Evolutionary conservation across 1,140 invertebrate species (phyloP), one percentile per base, ranked within the genome.

Genomic region (Orchesella cincta): DNA sequence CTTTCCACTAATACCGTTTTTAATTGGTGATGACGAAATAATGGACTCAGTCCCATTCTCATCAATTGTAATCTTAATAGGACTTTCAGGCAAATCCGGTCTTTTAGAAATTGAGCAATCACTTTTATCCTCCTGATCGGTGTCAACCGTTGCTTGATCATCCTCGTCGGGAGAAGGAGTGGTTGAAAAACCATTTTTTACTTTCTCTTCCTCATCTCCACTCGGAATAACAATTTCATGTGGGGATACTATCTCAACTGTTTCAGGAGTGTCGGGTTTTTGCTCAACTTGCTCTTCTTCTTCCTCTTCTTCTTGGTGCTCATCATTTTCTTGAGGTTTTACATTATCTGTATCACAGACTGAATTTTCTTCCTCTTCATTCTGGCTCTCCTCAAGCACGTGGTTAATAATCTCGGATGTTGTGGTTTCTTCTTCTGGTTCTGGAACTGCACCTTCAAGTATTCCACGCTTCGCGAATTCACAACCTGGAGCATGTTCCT

Each of bases 191-290:
- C 62, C 62, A n/a, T 67, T 67, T 14, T 67, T 23, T 1, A 67
- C 12, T 31, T 29, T 29, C 12, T 67, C 62, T 12, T 29, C 33
- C 26, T 67, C 62, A 12, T 31, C 23, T 31, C 26, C 5, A 46
- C 39, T 46, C 8, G 8, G 39, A 46, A 46, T 20, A n/a, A n/a
- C n/a, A n/a, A n/a, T n/a, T n/a, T n/a, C n/a, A n/a, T n/a, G n/a
- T n/a, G n/a, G n/a, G n/a, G n/a, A n/a, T 31, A 74, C 20, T 18
- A 31, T 54, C 75, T 3, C 18, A 39, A 1, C 3, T 39, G 31
- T n/a, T 78, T 90, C 89, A 54, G 89, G 89, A 78, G 86, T 26
- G 16, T 76, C 75, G 18, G 67, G 26, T 8, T 29, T 46, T 33
- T 62, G 1, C 20, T 33, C 71, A 29, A 16, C 73, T 39, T 51